Conservation (phyloP, 2,888 invertebrate species). For the Rapana venosa region DNA sequence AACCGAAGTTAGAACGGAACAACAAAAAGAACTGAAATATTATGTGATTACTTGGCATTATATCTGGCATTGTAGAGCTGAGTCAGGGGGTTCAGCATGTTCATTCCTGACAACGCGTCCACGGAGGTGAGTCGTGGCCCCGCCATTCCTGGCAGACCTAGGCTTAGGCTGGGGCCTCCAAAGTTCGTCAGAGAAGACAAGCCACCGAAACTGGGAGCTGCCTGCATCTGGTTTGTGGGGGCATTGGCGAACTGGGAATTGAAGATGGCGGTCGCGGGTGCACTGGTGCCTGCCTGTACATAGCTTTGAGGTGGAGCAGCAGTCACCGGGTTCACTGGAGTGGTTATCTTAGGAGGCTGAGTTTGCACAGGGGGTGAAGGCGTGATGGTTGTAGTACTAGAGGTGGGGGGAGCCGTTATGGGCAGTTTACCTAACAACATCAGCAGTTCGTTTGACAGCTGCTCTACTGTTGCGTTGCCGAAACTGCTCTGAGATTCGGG, state of each 20-base stretch:
- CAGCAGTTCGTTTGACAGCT: slow-evolving; percentile 1
- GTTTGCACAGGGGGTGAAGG: neutral
- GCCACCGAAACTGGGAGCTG: neutral
- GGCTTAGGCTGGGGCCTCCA: neutral
- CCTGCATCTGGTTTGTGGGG: neutral
- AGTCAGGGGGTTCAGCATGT: neutral
- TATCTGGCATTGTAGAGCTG: neutral
- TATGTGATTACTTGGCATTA: neutral
- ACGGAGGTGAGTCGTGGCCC: neutral
- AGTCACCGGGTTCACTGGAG: neutral
- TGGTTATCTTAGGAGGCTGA: neutral
- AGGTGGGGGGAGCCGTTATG: neutral
- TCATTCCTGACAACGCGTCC: neutral
- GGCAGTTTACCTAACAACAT: slow-evolving; percentile 14
- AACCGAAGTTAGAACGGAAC: neutral
- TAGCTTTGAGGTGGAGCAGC: neutral
- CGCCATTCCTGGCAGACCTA: neutral
- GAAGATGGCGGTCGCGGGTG: neutral
- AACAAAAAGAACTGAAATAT: neutral
- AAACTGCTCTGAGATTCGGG: too few relatives aligned
- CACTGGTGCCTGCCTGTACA: neutral
- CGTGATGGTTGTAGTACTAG: neutral
- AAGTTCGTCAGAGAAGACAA: neutral
- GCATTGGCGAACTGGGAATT: neutral
- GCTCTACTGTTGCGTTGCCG: neutral